These are phyloP conservation scores for Bursaphelenchus mucronatus DNA, from an alignment of 1,140 invertebrate species.

Conservation along the genomic window DNA sequence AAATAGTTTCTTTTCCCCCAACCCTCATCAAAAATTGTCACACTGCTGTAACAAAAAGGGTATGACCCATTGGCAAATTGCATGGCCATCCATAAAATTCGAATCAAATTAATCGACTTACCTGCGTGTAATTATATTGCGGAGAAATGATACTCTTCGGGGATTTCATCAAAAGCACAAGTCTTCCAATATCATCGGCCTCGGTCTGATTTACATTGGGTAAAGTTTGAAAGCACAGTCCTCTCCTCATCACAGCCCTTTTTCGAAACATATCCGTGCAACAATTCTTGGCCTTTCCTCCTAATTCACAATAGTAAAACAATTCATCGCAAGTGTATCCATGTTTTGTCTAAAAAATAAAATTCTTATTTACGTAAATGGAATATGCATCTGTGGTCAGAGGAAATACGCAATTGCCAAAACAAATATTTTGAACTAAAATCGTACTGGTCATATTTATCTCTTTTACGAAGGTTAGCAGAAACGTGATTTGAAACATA, in stretches of 20 bases:
- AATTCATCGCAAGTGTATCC: constrained; percentile 56
- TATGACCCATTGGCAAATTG: too few relatives aligned
- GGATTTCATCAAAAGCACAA: constrained; percentile 46
- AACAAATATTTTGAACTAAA: not conserved
- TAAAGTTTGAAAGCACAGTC: constrained; percentile 54
- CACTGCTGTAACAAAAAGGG: too few relatives aligned
- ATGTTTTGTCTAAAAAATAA: constrained; percentile 43
- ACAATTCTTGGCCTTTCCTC: constrained; percentile 47
- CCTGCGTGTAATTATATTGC: constrained; percentile 50
- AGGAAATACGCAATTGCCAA: not conserved
- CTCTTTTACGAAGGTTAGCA: too few relatives aligned
- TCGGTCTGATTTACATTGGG: constrained; percentile 54
- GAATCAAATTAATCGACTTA: constrained; percentile 14
- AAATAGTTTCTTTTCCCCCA: too few relatives aligned
- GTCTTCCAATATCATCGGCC: constrained; percentile 56
- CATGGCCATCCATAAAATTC: too few relatives aligned
- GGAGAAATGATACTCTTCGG: constrained; percentile 42
- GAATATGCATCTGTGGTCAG: not conserved
- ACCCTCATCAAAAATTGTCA: too few relatives aligned
- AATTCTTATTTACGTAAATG: not conserved
- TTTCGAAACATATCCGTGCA: constrained; percentile 42
- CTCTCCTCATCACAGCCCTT: constrained; percentile 51
- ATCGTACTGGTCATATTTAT: not conserved
- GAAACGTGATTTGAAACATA: too few relatives aligned
- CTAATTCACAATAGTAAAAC: constrained; percentile 50